Percentiles rank a stretch among this genome's conserved stretches.
Conservation (phyloP, 2,888 invertebrate species). For the Acleris sparsana region DNA sequence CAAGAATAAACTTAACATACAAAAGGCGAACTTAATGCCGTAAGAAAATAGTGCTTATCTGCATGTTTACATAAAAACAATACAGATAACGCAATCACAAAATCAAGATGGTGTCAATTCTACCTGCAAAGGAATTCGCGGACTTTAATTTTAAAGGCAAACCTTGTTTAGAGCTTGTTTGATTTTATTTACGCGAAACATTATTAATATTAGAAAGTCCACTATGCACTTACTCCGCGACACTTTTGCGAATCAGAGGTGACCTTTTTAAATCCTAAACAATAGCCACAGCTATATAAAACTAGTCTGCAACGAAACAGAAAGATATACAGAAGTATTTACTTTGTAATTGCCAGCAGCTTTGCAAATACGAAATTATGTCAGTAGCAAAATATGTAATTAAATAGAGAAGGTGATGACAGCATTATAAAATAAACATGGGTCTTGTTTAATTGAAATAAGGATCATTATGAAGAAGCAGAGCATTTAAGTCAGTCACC, state of each 20-base stretch:
- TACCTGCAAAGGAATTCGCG: too few species aligned
- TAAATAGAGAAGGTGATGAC: constrained; percentile 12
- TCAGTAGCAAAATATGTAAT: constrained; percentile 32
- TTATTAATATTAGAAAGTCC: too few species aligned
- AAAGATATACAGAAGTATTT: constrained; percentile 30
- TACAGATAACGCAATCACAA: too few species aligned
- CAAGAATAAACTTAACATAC: too few species aligned
- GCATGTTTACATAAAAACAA: too few species aligned
- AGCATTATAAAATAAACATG: background rate
- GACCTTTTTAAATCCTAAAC: constrained; percentile 14
- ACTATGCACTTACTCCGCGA: too few species aligned
- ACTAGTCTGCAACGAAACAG: constrained; percentile 10
- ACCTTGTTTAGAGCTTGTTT: too few species aligned
- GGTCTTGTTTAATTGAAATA: background rate
- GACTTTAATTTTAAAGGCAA: too few species aligned
- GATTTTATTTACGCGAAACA: too few species aligned
- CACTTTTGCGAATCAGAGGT: background rate
- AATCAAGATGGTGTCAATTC: too few species aligned
- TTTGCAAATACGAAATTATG: constrained; percentile 35
- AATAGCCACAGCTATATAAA: constrained; percentile 4
- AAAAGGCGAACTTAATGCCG: too few species aligned
- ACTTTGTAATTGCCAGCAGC: constrained; percentile 33
- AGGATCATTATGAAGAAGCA: background rate
- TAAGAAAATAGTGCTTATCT: too few species aligned
- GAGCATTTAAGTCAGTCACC: background rate